Evolutionary conservation across 2,888 invertebrate genomes (phyloP).

Genomic region (Brachypalpus laphriformis): DNA sequence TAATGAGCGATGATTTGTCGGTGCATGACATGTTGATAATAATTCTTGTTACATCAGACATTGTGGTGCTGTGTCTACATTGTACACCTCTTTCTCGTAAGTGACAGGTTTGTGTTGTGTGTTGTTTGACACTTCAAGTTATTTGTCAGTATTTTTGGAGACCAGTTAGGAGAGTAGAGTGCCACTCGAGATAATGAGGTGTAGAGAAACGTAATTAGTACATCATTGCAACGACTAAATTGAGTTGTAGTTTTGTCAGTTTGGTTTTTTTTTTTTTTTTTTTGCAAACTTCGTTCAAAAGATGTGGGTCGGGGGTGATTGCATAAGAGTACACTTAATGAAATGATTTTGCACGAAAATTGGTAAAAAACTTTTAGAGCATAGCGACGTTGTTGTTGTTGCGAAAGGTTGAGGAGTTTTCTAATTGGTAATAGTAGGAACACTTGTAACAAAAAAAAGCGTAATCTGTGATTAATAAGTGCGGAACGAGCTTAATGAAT

Average conservation of each 20-base stretch:
- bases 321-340: conserved; percentile 14
- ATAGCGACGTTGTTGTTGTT: conserved; percentile 44
- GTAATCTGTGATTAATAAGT: conserved; percentile 16
- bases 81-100: not conserved
- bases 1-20: conserved; percentile 56
- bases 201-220: conserved; percentile 36
- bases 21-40: conserved; percentile 36
- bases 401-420: conserved; percentile 17
- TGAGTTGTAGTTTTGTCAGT: not conserved
- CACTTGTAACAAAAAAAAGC: not conserved
- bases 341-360: conserved; percentile 9
- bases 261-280: not conserved
- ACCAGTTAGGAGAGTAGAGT: conserved; percentile 11
- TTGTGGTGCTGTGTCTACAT: not conserved
- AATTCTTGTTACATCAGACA: conserved; percentile 60
- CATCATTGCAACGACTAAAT: not conserved
- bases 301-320: conserved; percentile 1
- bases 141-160: conserved; percentile 7
- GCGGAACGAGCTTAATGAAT: conserved; percentile 33
- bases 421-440: not conserved
- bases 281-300: conserved; percentile 10
- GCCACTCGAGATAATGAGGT: conserved; percentile 6
- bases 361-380: conserved; percentile 37
- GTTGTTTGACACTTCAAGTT: conserved; percentile 31
- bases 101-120: conserved; percentile 43